Percentiles rank a stretch among this genome's conserved stretches.
Evolutionary conservation across 2,113 vertebrate genomes (phyloP).

Genomic region (Agapornis roseicollis): DNA sequence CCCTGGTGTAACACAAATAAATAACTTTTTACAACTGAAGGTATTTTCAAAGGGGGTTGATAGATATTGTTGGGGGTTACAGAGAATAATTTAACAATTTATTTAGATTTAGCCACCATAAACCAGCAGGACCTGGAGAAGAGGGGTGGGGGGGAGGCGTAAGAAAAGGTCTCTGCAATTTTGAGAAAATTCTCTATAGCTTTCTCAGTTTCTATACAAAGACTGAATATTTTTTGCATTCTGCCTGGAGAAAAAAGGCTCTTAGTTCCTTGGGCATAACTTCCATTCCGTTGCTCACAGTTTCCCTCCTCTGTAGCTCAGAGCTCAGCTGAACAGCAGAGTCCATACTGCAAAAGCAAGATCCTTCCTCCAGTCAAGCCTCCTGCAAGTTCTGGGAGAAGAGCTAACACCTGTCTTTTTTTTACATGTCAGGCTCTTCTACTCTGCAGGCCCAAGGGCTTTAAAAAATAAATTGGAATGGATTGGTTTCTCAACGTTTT

Average conservation of each 20-base stretch:
- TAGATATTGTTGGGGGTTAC: background rate
- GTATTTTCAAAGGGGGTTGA: background rate
- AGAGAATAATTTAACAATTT: background rate
- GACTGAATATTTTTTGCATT: background rate
- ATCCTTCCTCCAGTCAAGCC: background rate
- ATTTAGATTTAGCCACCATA: background rate
- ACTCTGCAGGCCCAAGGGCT: background rate
- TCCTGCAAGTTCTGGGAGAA: background rate
- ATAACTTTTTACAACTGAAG: background rate
- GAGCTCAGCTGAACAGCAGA: background rate
- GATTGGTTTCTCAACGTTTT: background rate
- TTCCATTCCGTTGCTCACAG: background rate
- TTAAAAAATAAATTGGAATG: background rate
- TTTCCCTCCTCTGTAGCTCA: background rate
- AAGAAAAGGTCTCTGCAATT: background rate
- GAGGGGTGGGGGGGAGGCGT: background rate
- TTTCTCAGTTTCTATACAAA: background rate
- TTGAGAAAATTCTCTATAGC: background rate
- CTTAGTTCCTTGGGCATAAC: background rate
- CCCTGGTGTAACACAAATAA: background rate
- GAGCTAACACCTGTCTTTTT: background rate
- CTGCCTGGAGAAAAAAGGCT: background rate
- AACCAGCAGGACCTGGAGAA: background rate
- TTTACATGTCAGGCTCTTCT: background rate
- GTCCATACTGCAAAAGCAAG: background rate